Percentiles rank a stretch among this genome's conserved stretches.
Evolutionary conservation across 2,888 invertebrate species (phyloP).

Genomic region (Dicyrtomina minuta): DNA sequence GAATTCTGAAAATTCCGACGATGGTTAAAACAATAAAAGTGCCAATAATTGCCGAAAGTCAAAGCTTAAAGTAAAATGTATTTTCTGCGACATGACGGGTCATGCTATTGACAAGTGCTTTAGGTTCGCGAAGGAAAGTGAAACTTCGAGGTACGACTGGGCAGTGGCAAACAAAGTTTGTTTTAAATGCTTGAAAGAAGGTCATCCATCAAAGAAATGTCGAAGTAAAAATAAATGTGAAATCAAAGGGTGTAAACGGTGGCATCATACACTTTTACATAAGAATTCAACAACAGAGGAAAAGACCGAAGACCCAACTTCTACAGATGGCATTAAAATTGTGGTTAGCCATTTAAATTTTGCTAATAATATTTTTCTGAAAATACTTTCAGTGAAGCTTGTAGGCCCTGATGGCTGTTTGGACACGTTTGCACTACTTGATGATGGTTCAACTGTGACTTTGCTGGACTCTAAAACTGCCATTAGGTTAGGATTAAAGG

Average conservation of each 20-base stretch:
- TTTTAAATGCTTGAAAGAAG: slow-evolving; percentile 6
- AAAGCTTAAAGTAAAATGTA: no score
- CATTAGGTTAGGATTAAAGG: neutral
- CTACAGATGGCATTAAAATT: no score
- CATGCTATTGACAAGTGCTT: no score
- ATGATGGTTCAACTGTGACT: slow-evolving; percentile 25
- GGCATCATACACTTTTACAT: slow-evolving; percentile 19
- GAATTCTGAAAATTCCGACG: no score
- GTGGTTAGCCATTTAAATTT: no score
- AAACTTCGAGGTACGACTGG: no score
- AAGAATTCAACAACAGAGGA: no score
- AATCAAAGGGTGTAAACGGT: neutral
- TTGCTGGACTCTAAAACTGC: slow-evolving; percentile 21
- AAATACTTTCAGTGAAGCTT: slow-evolving; percentile 16
- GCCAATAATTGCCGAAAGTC: no score
- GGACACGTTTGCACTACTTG: slow-evolving; percentile 21
- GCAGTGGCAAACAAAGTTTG: neutral
- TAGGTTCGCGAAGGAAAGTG: no score
- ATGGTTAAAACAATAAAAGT: no score
- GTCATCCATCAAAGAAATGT: slow-evolving; percentile 5
- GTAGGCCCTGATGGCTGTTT: slow-evolving; percentile 4
- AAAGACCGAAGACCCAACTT: no score
- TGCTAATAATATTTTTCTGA: neutral
- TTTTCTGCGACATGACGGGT: no score
- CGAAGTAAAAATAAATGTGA: slow-evolving; percentile 3